These are phyloP conservation scores for Ardeotis arabs DNA, from an alignment of 2,113 vertebrate species.

Conservation along the genomic window DNA sequence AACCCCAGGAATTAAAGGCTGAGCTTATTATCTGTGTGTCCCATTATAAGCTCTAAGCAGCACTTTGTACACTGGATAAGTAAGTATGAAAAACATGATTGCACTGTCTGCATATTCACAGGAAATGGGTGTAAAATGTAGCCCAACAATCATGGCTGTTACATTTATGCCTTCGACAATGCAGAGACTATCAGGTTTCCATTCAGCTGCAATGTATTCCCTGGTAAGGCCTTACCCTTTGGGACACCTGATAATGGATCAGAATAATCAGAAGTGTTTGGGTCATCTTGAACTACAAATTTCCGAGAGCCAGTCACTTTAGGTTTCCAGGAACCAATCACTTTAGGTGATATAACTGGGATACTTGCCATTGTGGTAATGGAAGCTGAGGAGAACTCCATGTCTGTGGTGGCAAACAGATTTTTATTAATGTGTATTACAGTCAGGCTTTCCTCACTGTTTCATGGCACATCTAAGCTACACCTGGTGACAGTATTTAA, in stretches of 20 bases:
- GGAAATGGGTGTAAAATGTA: conserved; percentile 31
- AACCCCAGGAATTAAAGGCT: background rate
- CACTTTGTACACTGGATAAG: background rate
- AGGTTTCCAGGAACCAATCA: conserved; percentile 94
- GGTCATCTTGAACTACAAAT: conserved; percentile 95
- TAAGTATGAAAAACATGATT: conserved; percentile 44
- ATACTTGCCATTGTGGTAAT: conserved; percentile 92
- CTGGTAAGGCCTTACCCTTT: conserved; percentile 96
- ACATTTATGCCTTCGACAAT: conserved; percentile 9
- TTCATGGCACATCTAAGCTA: conserved; percentile 62
- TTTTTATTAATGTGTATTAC: conserved; percentile 79
- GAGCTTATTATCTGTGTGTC: background rate
- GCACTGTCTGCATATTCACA: conserved; percentile 56
- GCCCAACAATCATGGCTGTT: background rate
- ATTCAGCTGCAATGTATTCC: conserved; percentile 83
- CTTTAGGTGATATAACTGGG: conserved; percentile 93
- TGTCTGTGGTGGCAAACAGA: conserved; percentile 99
- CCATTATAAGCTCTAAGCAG: background rate
- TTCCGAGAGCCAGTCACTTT: conserved; percentile 96
- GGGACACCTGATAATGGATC: conserved; percentile 94
- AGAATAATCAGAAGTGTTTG: conserved; percentile 94
- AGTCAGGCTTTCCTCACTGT: conserved; percentile 45
- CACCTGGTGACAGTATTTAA: conserved; percentile 42
- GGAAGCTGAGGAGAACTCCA: conserved; percentile 91
- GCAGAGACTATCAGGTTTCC: conserved; percentile 81